Evolutionary conservation across 2,113 vertebrate genomes (phyloP).

Genomic region (Chlamydotis undulata): DNA sequence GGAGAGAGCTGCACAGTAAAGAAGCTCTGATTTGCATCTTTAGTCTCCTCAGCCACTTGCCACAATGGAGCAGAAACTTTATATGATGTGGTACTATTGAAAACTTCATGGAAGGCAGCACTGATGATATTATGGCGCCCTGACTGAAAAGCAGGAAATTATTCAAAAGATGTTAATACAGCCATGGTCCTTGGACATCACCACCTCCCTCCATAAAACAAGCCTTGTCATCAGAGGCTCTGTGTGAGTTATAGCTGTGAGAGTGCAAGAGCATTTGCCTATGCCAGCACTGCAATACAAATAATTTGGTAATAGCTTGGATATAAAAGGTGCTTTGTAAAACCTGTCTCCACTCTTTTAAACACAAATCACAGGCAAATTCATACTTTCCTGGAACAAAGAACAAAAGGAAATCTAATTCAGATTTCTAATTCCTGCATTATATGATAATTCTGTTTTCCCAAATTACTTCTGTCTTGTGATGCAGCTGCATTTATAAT

Average conservation of each 20-base stretch:
- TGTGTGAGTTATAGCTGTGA: neutral
- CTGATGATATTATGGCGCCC: fast-evolving
- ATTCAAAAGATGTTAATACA: neutral
- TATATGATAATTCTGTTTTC: slow-evolving; percentile 41
- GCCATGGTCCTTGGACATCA: neutral
- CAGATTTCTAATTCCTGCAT: slow-evolving; percentile 29
- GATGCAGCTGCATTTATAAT: slow-evolving; percentile 1
- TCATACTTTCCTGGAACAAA: neutral
- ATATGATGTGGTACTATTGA: fast-evolving
- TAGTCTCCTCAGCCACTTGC: neutral
- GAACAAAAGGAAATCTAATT: neutral
- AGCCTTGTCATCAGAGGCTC: neutral
- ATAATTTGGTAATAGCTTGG: neutral
- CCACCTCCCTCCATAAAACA: neutral
- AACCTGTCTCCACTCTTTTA: neutral
- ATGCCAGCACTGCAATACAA: neutral
- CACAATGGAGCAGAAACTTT: neutral
- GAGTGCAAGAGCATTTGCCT: neutral
- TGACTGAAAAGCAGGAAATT: neutral
- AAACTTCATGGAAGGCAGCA: neutral
- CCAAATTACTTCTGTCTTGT: slow-evolving; percentile 5
- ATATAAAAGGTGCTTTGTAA: neutral
- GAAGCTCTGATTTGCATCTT: neutral
- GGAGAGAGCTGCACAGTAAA: neutral
- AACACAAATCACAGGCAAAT: neutral